Evolutionary conservation across 2,797 vertebrate species (phyloP).

Genomic region (Ispidina lecontei): DNA sequence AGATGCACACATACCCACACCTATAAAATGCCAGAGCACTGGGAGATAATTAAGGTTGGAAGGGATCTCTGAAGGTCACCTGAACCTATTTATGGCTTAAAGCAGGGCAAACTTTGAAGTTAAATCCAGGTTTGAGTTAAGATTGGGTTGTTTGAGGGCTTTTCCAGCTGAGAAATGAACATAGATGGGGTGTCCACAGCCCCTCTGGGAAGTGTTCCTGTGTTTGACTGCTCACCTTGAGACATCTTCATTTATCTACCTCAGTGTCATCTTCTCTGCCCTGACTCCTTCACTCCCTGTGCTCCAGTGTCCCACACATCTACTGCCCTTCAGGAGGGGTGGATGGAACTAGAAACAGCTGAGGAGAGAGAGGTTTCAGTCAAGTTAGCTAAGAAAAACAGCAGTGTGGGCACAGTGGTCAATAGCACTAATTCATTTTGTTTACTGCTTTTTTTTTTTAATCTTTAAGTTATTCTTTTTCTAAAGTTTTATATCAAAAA

Average conservation of each 20-base stretch:
- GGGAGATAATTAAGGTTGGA: not conserved
- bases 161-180: not conserved
- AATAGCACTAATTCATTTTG: not conserved
- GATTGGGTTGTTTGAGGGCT: not conserved
- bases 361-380: not conserved
- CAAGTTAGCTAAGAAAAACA: not conserved
- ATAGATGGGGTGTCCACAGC: not conserved
- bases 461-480: not conserved
- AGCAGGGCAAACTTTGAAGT: not conserved
- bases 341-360: not conserved
- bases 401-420: not conserved
- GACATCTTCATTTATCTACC: not conserved
- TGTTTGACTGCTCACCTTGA: not conserved
- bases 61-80: not conserved
- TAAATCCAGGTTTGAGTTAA: not conserved
- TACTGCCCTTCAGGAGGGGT: not conserved
- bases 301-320: not conserved
- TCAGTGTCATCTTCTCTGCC: not conserved
- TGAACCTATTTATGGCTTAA: not conserved
- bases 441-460: not conserved
- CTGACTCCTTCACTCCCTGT: not conserved
- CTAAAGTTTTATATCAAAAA: not conserved
- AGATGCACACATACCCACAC: fast-evolving
- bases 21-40: not conserved
- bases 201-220: not conserved